Evolutionary conservation across 1,140 invertebrate species (phyloP).

Genomic region (Periplaneta americana): DNA sequence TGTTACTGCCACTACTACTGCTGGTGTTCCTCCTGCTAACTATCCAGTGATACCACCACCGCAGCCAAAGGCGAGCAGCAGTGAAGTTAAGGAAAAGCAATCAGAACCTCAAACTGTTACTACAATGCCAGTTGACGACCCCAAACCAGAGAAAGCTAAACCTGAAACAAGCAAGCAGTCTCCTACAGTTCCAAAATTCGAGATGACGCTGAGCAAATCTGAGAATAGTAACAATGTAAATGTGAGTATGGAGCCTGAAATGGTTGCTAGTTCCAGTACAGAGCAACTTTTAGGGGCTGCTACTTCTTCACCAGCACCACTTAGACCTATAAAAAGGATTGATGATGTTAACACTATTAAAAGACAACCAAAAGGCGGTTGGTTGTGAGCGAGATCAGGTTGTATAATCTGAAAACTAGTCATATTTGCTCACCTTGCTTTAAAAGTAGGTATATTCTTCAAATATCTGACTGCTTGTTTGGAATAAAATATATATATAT

Average conservation of each 20-base stretch:
- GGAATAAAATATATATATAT: too few relatives aligned
- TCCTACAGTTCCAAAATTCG: neutral
- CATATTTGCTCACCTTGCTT: too few relatives aligned
- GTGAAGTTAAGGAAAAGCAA: neutral
- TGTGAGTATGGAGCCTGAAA: neutral
- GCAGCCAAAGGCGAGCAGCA: neutral
- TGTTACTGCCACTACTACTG: too few relatives aligned
- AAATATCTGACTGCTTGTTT: too few relatives aligned
- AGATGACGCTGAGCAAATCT: slow-evolving; percentile 3
- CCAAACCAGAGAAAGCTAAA: neutral
- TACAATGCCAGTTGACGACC: neutral
- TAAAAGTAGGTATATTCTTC: too few relatives aligned
- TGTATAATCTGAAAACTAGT: too few relatives aligned
- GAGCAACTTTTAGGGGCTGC: slow-evolving; percentile 39
- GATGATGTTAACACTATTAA: slow-evolving; percentile 46
- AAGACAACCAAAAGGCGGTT: slow-evolving; percentile 45
- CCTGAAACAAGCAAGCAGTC: neutral
- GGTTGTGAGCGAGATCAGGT: slow-evolving; percentile 40
- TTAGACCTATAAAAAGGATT: slow-evolving; percentile 34
- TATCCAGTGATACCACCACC: neutral
- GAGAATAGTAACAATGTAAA: slow-evolving; percentile 12
- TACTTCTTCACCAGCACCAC: slow-evolving; percentile 31
- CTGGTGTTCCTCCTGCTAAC: slow-evolving; percentile 12
- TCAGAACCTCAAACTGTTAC: slow-evolving; percentile 29
- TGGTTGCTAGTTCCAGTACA: slow-evolving; percentile 30